Percentiles rank a stretch among this genome's conserved stretches.
Conservation (phyloP, 1,140 invertebrate genomes). For the honey bee (Apis mellifera) region Amel_HAv3.1 CM009944.2:6596001-6596500, state of each 20-base stretch:
- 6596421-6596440: conserved; percentile 87
- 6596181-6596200: conserved; percentile 63
- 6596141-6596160: conserved; percentile 1
- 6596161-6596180: conserved; percentile 60
- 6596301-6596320: conserved; percentile 81
- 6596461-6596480: conserved; percentile 87
- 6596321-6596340: conserved; percentile 84
- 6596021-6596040: conserved; percentile 52
- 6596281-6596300: conserved; percentile 82
- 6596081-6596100: neutral
- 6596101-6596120: neutral
- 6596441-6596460: conserved; percentile 84
- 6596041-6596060: conserved; percentile 64
- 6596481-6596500: conserved; percentile 85
- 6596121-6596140: conserved; percentile 33
- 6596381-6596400: conserved; percentile 84
- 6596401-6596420: conserved; percentile 84
- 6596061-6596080: conserved; percentile 20
- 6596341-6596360: conserved; percentile 84
- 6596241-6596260: conserved; percentile 76
- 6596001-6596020: conserved; percentile 45
- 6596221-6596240: conserved; percentile 71
- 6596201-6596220: conserved; percentile 57
- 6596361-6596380: conserved; percentile 84
- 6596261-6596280: conserved; percentile 82